Conservation (phyloP, 1,140 invertebrate species). For the Caenorhabditis brenneri region DNA sequence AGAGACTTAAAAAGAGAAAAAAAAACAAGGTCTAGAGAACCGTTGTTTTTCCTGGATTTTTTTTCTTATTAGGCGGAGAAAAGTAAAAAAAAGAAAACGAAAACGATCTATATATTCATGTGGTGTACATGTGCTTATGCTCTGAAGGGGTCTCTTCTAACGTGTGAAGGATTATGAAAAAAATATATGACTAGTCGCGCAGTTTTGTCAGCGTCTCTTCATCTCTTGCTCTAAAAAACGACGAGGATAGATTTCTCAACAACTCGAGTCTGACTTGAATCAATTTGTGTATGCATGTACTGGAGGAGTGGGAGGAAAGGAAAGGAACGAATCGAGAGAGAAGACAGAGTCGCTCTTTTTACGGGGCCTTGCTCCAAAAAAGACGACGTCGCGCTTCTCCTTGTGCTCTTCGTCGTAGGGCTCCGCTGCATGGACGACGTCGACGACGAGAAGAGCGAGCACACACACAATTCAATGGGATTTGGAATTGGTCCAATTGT, state of each 20-base stretch:
- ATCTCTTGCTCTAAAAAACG: conserved; percentile 34
- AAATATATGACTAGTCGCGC: conserved; percentile 29
- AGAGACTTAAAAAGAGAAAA: not conserved
- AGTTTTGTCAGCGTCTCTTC: conserved; percentile 25
- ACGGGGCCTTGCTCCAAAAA: conserved; percentile 39
- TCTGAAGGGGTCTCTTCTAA: conserved; percentile 5
- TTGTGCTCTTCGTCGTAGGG: not conserved
- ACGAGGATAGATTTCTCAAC: conserved; percentile 28
- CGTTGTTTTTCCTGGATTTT: not conserved
- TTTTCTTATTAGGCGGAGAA: not conserved
- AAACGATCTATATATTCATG: conserved; percentile 7
- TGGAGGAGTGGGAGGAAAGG: not conserved
- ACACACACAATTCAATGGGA: conserved; percentile 40
- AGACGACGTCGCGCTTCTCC: conserved; percentile 21
- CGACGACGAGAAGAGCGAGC: not conserved
- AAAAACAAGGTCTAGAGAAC: not conserved
- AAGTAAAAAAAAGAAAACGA: not conserved
- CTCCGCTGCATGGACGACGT: not conserved
- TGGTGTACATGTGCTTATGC: conserved; percentile 1
- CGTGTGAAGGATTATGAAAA: conserved; percentile 33
- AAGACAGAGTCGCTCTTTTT: conserved; percentile 26
- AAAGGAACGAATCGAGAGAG: conserved; percentile 31
- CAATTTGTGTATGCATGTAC: conserved; percentile 25
- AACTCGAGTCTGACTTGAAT: conserved; percentile 38
- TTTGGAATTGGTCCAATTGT: conserved; percentile 42